Base-by-base conservation (phyloP, 2,888 invertebrate genomes). In the Ectemnius continuus region DNA sequence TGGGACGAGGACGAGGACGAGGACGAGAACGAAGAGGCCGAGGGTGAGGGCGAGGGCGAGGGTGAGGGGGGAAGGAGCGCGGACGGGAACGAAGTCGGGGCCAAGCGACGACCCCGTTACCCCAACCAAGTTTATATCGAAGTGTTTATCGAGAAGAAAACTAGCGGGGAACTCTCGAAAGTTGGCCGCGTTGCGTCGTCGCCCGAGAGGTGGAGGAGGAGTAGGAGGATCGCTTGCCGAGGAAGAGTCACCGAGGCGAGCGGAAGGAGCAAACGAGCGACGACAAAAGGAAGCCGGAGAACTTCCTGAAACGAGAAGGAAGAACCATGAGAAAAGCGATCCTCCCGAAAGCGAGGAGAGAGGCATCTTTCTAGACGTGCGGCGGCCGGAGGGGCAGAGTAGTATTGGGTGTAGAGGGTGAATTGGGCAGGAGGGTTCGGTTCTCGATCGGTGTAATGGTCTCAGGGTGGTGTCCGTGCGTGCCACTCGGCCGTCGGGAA, bases 401-500 rank as follows among this genome's bases (percentile, higher is more conserved):
- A 78, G 79, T 76, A 64, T 36, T 36, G 36, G 36, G 36, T 36
- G 74, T 70, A 76, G 77, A 71, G 74, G 80, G 78, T 81, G 80
- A 74, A 75, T 82, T 73, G 77, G 84, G 81, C 83, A 82, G 79
- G 77, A 84, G 83, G 85, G 85, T 83, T 68, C 11, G 45, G 59
- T 70, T 71, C 75, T 70, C 77, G 75, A 75, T 73, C 86, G 86
- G 88, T 87, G 89, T 88, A 89, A 90, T 91, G 90, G 90, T 90
- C 87, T 90, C 90, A 79, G 90, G 91, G 88, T 91, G 91, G 89
- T 92, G 91, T 86, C 90, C 91, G 83, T 91, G 91, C 86, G 89
- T 91, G 85, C 92, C 93, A 84, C 92, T 93, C 77, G 91, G 92
- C 87, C 90, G 91, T 79, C 87, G 89, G 81, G 88, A 89, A 82